These are phyloP conservation scores for Phylloscopus whistleri DNA, from an alignment of 2,113 vertebrate species.

Conservation along the genomic window DNA sequence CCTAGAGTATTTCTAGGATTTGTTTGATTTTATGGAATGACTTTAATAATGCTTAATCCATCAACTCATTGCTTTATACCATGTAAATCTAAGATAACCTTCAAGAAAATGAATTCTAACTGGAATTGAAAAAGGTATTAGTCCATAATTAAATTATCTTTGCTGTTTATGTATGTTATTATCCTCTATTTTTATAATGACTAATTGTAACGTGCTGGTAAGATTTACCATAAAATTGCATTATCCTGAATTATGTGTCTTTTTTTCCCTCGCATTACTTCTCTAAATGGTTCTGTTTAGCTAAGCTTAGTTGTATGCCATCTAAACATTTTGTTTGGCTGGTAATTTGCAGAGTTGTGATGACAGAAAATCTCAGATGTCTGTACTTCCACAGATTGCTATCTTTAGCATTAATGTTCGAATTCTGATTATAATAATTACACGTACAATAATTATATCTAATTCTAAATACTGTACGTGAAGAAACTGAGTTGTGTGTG, in stretches of 20 bases:
- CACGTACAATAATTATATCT: not conserved
- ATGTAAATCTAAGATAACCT: conserved; percentile 45
- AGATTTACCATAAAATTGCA: conserved; percentile 9
- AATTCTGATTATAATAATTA: not conserved
- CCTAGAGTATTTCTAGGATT: conserved; percentile 5
- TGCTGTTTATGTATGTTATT: not conserved
- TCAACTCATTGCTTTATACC: not conserved
- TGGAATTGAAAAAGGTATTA: conserved; percentile 19
- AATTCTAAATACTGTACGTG: not conserved
- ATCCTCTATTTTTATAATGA: conserved; percentile 32
- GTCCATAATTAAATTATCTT: conserved; percentile 29
- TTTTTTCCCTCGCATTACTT: not conserved
- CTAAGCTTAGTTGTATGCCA: not conserved
- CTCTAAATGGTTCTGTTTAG: not conserved
- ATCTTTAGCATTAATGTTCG: not conserved
- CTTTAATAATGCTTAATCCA: conserved; percentile 47
- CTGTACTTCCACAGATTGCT: not conserved
- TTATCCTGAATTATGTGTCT: not conserved
- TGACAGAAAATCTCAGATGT: not conserved
- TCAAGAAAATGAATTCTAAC: conserved; percentile 27
- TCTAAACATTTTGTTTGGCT: not conserved
- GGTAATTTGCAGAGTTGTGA: not conserved
- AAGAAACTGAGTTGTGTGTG: not conserved
- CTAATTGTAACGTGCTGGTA: conserved; percentile 16
- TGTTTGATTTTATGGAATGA: conserved; percentile 32